These are phyloP conservation scores for cattle (Bos taurus) DNA, from an alignment of 2,113 vertebrate genomes.

Conservation along the genomic window ARS-UCD2.0 NC_037339.1:659001-659500, in stretches of 20 bases:
- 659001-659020: too few relatives aligned
- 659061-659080: slow-evolving; percentile 29
- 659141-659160: slow-evolving; percentile 45
- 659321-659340: slow-evolving; percentile 22
- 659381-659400: slow-evolving; percentile 16
- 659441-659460: slow-evolving; percentile 36
- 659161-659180: background rate
- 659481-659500: background rate
- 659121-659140: background rate
- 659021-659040: background rate
- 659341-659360: slow-evolving; percentile 32
- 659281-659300: slow-evolving; percentile 32
- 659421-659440: slow-evolving; percentile 26
- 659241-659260: background rate
- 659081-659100: background rate
- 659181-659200: background rate
- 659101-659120: background rate
- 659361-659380: slow-evolving; percentile 40
- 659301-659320: slow-evolving; percentile 51
- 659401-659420: slow-evolving; percentile 25
- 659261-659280: slow-evolving; percentile 35
- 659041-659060: background rate
- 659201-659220: background rate
- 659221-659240: background rate
- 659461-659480: slow-evolving; percentile 26